These are phyloP conservation scores for Rhinatrema bivittatum DNA, from an alignment of 2,797 vertebrate genomes.

Conservation along the genomic window DNA sequence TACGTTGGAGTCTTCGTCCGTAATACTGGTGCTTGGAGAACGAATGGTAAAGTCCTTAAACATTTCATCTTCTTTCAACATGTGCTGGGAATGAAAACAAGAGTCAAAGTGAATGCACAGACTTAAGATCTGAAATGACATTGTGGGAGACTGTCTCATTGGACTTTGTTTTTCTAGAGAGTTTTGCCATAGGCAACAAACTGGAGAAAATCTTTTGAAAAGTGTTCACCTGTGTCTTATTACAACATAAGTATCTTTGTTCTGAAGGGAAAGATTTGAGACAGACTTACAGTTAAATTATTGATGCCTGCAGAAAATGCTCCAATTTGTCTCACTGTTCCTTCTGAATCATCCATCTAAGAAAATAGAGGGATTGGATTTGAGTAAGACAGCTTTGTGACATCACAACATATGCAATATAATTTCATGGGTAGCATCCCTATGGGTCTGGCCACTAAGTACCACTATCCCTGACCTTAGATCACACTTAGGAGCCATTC, in stretches of 20 bases:
- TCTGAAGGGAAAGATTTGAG: not conserved
- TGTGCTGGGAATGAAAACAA: conserved; percentile 68
- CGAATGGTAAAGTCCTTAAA: conserved; percentile 76
- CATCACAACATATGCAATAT: no score
- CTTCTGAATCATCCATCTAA: conserved; percentile 98
- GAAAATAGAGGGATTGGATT: conserved; percentile 5
- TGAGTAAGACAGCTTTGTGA: no score
- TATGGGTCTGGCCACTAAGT: no score
- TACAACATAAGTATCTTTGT: no score
- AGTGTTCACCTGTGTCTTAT: not conserved
- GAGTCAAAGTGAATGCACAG: not conserved
- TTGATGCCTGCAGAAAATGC: conserved; percentile 97
- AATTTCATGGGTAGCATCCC: no score
- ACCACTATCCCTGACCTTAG: no score
- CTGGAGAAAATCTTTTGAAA: not conserved
- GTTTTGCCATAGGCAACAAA: no score
- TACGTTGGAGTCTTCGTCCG: conserved; percentile 84
- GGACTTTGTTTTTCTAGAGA: no score
- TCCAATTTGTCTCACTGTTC: conserved; percentile 94
- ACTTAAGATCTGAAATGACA: no score
- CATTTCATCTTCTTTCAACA: conserved; percentile 94
- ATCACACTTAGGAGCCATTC: no score
- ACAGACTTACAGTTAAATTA: conserved; percentile 83
- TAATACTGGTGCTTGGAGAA: conserved; percentile 79
- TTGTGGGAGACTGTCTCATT: no score